Percentiles rank a stretch among this genome's conserved stretches.
These are phyloP conservation scores for Lepidochrysops patricia DNA, from an alignment of 2,888 invertebrate genomes.

Conservation along the genomic window DNA sequence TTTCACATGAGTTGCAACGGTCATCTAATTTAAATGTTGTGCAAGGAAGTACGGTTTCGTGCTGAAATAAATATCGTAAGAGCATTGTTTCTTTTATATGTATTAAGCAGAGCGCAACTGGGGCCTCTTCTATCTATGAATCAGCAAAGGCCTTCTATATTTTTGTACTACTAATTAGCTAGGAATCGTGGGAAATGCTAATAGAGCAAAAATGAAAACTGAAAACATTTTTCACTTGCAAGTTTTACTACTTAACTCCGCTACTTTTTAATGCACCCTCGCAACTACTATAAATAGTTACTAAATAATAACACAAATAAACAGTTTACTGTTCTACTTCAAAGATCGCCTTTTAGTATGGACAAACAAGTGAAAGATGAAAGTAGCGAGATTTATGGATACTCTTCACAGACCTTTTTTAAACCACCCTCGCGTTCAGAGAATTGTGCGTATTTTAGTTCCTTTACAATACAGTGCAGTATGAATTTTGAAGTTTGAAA, in stretches of 20 bases:
- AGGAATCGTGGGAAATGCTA: not conserved
- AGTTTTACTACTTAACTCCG: not conserved
- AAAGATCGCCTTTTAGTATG: not conserved
- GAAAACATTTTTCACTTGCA: not conserved
- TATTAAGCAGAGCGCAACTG: constrained; percentile 47
- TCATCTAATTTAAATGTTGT: constrained; percentile 11
- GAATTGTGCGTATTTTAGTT: not conserved
- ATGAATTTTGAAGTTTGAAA: not conserved
- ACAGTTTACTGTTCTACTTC: not conserved
- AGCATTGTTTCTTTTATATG: constrained; percentile 47
- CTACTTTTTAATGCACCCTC: not conserved
- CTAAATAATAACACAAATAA: not conserved
- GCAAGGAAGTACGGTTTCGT: constrained; percentile 18
- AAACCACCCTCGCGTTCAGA: not conserved
- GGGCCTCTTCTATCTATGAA: constrained; percentile 40
- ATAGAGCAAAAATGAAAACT: not conserved
- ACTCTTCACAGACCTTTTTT: not conserved
- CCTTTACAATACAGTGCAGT: not conserved
- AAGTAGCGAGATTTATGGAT: not conserved
- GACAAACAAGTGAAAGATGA: not conserved
- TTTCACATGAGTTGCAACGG: constrained; percentile 10
- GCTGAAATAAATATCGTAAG: constrained; percentile 39
- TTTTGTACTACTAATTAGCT: constrained; percentile 23
- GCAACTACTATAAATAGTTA: not conserved
- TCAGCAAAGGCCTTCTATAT: constrained; percentile 27